Evolutionary conservation across 1,140 invertebrate genomes (phyloP), one percentile per base, ranked within the genome.

Genomic region (Notospermus geniculatus): DNA sequence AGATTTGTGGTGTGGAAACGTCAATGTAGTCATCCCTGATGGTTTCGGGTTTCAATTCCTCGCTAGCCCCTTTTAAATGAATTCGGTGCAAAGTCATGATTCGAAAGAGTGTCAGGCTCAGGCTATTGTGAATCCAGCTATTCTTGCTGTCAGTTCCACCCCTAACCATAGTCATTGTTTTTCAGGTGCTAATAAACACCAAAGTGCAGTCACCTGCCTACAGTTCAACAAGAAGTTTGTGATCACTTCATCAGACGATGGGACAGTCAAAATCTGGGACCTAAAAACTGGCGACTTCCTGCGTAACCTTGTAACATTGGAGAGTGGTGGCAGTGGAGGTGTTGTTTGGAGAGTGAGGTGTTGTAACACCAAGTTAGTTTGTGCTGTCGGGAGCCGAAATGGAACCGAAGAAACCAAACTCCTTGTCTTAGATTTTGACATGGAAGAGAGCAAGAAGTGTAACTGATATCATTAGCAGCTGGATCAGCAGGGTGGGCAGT

Each of bases 341-440:
- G 97, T 99, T 29, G 95, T 99, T 2, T 99, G 97, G 97, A 85
- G 96, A 15, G 96, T 99, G 55, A 85, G 92, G 52, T 93, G 95
- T 32, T 97, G 91, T 69, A 91, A 95, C 71, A 98, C 95, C 1
- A 96, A 97, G 82, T 85, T 99, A 46, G 95, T 98, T 41, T 98
- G 96, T 83, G 96, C 97, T 0, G 95, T 98, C 2, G 97, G 97
- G 53, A 97, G 93, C 70, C 87, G 97, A 13, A 98, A 98, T 76
- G 95, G 95, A 25, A 98, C 95, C 0, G 97, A 99, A 83, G 96
- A 99, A 83, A 99, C 97, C 0, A 98, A 99, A 83, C 86, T 99
- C 9, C 86, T 99, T 64, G 94, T 99, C 13, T 85, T 98, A 55
- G 94, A 98, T 82, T 98, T 98, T 83, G 95, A 97, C 80, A 89